Evolutionary conservation across 2,113 vertebrate species (phyloP).

Genomic region (Atherinomorus stipes): DNA sequence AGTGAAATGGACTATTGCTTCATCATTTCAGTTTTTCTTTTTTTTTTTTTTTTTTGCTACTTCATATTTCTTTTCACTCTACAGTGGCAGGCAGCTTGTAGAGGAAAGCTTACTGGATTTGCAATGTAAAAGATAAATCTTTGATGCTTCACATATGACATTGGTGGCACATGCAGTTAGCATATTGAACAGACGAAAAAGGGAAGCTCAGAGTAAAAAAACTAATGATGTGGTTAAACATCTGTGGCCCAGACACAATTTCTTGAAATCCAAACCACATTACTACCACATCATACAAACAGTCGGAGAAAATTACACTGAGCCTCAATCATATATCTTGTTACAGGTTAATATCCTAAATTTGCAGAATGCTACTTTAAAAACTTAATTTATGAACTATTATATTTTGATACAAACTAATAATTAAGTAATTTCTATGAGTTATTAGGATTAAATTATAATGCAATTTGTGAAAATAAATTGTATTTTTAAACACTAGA

Average conservation of each 20-base stretch:
- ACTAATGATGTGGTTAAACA: slow-evolving; percentile 44
- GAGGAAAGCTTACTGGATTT: background rate
- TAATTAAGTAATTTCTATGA: too few relatives aligned
- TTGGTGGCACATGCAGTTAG: background rate
- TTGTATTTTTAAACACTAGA: background rate
- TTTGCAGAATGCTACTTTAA: slow-evolving; percentile 12
- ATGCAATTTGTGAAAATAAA: too few relatives aligned
- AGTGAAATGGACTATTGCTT: slow-evolving; percentile 60
- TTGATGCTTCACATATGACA: background rate
- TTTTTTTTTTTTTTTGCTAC: slow-evolving; percentile 34
- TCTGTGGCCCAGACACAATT: slow-evolving; percentile 63
- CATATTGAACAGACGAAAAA: slow-evolving; percentile 5
- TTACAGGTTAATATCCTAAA: slow-evolving; percentile 3
- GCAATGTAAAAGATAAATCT: background rate
- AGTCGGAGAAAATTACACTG: slow-evolving; percentile 28
- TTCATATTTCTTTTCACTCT: slow-evolving; percentile 33
- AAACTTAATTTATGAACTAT: background rate
- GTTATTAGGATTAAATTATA: too few relatives aligned
- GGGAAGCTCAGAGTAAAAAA: slow-evolving; percentile 10
- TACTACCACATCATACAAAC: slow-evolving; percentile 51
- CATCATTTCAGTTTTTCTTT: slow-evolving; percentile 38
- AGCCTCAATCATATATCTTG: slow-evolving; percentile 42
- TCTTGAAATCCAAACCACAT: slow-evolving; percentile 56
- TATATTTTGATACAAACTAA: background rate
- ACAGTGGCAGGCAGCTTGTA: slow-evolving; percentile 8